Conservation (phyloP, 2,888 invertebrate species). For the Tipula lateralis region DNA sequence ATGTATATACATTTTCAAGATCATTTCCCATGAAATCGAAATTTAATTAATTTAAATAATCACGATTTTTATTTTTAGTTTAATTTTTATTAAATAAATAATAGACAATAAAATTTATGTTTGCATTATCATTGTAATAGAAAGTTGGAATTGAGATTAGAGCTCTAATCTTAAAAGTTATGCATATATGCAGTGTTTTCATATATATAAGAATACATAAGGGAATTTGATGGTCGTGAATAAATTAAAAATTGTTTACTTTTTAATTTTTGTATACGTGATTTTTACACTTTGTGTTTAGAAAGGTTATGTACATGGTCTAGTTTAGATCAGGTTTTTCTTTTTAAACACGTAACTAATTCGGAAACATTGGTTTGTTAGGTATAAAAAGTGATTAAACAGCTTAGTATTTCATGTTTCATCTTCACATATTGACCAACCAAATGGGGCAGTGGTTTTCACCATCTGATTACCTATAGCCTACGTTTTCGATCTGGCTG, state of each 20-base stretch:
- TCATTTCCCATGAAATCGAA: conserved; percentile 15
- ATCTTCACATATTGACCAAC: too few relatives aligned
- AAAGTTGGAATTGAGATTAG: background rate
- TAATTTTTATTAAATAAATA: background rate
- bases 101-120: background rate
- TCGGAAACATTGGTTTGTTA: too few relatives aligned
- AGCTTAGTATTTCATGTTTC: too few relatives aligned
- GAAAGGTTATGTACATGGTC: background rate
- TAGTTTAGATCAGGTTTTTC: too few relatives aligned
- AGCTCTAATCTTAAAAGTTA: background rate
- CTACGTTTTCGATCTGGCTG: too few relatives aligned
- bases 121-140: background rate
- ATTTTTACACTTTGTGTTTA: background rate
- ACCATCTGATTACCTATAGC: too few relatives aligned
- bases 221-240: background rate
- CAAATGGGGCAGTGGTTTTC: too few relatives aligned
- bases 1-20: background rate
- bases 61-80: conserved; percentile 7
- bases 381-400: too few relatives aligned
- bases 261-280: background rate
- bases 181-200: background rate
- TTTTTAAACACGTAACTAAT: too few relatives aligned
- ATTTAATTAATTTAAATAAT: conserved; percentile 11
- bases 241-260: background rate
- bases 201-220: background rate